A percentile compares a stretch with the other conserved stretches of the same genome.
Conservation (phyloP, 2,888 invertebrate species). For the Tetropium fuscum region DNA sequence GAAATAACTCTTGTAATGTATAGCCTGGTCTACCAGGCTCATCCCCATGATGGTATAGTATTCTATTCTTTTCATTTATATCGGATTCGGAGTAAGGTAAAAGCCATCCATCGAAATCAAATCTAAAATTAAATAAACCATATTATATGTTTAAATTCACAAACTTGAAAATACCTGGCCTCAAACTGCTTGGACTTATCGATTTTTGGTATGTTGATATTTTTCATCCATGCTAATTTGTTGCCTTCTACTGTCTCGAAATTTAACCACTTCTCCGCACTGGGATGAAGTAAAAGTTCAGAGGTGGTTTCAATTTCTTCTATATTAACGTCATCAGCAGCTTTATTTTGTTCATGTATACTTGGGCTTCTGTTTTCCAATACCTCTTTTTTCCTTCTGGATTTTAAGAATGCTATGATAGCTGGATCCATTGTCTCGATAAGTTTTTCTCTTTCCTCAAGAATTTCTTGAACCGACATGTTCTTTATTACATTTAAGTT, state of each 20-base stretch:
- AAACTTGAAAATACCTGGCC: conserved; percentile 71
- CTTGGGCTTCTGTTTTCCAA: conserved; percentile 46
- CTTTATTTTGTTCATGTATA: conserved; percentile 62
- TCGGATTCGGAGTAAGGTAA: conserved; percentile 77
- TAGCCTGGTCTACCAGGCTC: conserved; percentile 94
- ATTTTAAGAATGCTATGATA: conserved; percentile 74
- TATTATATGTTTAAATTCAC: no score
- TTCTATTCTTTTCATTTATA: conserved; percentile 72
- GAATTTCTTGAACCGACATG: conserved; percentile 82
- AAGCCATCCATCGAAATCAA: conserved; percentile 85
- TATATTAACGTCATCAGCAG: conserved; percentile 52
- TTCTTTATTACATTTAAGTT: conserved; percentile 75
- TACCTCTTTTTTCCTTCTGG: conserved; percentile 62
- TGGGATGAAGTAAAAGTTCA: conserved; percentile 71
- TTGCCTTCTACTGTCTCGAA: conserved; percentile 89
- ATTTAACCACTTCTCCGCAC: conserved; percentile 81
- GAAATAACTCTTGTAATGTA: conserved; percentile 88
- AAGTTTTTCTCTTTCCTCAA: conserved; percentile 78
- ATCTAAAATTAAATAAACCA: conserved; percentile 68
- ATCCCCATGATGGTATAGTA: conserved; percentile 92
- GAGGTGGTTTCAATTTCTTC: conserved; percentile 67
- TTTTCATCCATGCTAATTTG: conserved; percentile 90
- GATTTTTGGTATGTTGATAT: conserved; percentile 70
- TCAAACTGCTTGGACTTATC: conserved; percentile 75
- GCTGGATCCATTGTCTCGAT: conserved; percentile 75